Conservation (phyloP, 2,113 vertebrate genomes). For the Chloebia gouldiae region DNA sequence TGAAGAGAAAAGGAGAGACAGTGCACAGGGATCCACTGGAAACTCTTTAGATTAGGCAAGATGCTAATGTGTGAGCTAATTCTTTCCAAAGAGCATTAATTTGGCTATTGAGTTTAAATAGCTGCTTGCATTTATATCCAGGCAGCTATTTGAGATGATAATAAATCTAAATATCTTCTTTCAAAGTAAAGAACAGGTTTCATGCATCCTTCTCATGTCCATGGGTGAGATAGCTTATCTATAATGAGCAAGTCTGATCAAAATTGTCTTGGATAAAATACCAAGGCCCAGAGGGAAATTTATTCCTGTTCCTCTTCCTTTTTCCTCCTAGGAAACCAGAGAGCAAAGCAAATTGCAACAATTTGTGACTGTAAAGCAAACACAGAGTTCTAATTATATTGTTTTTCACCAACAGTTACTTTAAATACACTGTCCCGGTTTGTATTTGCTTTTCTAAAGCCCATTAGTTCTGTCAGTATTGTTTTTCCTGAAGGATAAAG, state of each 20-base stretch:
- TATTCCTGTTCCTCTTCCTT: not conserved
- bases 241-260: not conserved
- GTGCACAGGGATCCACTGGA: not conserved
- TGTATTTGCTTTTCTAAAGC: not conserved
- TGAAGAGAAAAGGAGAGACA: not conserved
- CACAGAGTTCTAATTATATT: not conserved
- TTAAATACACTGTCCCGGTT: not conserved
- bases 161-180: not conserved
- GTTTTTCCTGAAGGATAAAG: not conserved
- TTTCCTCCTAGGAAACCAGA: not conserved
- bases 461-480: not conserved
- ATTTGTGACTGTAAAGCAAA: constrained; percentile 13
- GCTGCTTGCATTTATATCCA: not conserved
- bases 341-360: not conserved
- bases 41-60: not conserved
- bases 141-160: too few relatives aligned
- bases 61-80: not conserved
- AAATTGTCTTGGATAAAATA: not conserved
- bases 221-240: not conserved
- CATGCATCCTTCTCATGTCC: not conserved
- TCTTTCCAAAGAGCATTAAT: not conserved
- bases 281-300: not conserved
- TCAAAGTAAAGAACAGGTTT: not conserved
- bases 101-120: not conserved
- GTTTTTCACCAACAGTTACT: not conserved